These are phyloP conservation scores for Xylocampa areola DNA, from an alignment of 2,888 invertebrate species.

Conservation along the genomic window DNA sequence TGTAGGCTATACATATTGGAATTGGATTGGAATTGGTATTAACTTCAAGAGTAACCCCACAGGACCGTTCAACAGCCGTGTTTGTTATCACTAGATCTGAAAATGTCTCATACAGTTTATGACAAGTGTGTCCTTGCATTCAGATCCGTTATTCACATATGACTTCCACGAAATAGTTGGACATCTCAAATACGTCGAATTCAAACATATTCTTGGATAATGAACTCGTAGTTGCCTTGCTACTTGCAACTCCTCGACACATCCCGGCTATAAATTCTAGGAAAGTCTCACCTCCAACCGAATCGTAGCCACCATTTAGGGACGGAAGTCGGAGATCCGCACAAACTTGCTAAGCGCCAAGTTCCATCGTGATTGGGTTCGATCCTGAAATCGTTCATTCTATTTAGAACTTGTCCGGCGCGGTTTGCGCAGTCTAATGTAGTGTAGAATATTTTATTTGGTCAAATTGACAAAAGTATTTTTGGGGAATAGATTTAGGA, in stretches of 20 bases:
- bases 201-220: conserved; percentile 7
- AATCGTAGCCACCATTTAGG: conserved; percentile 71
- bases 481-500: neutral
- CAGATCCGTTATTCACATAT: conserved; percentile 3
- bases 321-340: conserved; percentile 69
- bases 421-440: conserved; percentile 14
- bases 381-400: conserved; percentile 65
- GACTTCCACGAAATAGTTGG: conserved; percentile 5
- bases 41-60: too few relatives aligned
- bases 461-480: conserved; percentile 13
- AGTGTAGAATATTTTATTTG: conserved; percentile 24
- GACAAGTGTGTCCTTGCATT: too few relatives aligned
- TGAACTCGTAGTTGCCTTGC: conserved; percentile 23
- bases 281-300: conserved; percentile 56
- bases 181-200: conserved; percentile 6
- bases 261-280: conserved; percentile 37
- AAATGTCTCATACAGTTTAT: too few relatives aligned
- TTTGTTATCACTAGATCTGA: too few relatives aligned
- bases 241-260: conserved; percentile 38
- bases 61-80: too few relatives aligned
- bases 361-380: conserved; percentile 63
- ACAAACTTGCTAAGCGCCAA: conserved; percentile 66
- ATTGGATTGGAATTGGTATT: too few relatives aligned
- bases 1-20: too few relatives aligned
- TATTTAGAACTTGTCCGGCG: conserved; percentile 53